Conservation (phyloP, 2,113 vertebrate species). For the Nipponia nippon region DNA sequence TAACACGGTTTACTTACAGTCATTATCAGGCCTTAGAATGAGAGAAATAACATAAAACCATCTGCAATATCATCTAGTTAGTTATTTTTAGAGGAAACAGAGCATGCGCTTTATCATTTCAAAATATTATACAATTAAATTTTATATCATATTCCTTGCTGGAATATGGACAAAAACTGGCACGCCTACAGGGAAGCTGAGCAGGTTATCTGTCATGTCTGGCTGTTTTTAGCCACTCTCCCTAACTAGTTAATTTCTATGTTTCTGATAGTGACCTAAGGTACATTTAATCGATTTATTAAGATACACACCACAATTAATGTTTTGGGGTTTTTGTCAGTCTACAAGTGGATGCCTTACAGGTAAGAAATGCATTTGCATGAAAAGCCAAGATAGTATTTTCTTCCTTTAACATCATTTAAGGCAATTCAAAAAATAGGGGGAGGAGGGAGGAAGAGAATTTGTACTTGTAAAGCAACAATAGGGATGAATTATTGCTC, state of each 20-base stretch:
- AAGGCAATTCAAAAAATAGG: not conserved
- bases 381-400: not conserved
- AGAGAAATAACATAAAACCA: not conserved
- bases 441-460: not conserved
- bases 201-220: not conserved
- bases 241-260: not conserved
- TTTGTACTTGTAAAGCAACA: not conserved
- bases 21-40: conserved; percentile 90
- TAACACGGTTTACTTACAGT: conserved; percentile 97
- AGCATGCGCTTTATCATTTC: not conserved
- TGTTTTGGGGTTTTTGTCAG: not conserved
- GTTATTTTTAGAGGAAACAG: not conserved
- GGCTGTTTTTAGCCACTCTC: not conserved
- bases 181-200: not conserved
- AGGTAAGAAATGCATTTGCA: not conserved
- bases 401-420: not conserved
- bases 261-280: not conserved
- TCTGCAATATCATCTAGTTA: not conserved
- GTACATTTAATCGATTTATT: not conserved
- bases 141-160: not conserved
- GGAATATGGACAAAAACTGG: not conserved
- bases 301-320: not conserved
- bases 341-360: not conserved
- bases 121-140: not conserved
- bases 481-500: not conserved